Conservation (phyloP, 2,113 vertebrate species). For the Strix aluco region DNA sequence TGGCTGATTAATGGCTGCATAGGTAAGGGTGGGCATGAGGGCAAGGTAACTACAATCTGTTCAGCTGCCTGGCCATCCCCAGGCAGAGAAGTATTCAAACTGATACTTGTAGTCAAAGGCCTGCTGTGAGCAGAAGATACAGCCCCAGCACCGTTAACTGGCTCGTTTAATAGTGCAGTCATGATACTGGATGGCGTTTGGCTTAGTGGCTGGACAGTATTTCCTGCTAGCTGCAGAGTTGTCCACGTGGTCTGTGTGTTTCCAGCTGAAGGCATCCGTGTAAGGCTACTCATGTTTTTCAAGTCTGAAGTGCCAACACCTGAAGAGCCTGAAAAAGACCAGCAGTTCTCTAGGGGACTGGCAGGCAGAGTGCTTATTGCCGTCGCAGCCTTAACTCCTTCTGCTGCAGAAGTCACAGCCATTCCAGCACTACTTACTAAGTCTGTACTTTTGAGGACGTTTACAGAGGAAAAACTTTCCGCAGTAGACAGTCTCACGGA, state of each 20-base stretch:
- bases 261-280: conserved; percentile 78
- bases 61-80: conserved; percentile 75
- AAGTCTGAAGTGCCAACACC: conserved; percentile 75
- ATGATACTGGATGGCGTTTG: conserved; percentile 77
- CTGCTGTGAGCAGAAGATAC: conserved; percentile 47
- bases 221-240: conserved; percentile 92
- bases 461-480: conserved; percentile 33
- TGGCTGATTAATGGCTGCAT: conserved; percentile 81
- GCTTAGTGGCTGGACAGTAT: conserved; percentile 92
- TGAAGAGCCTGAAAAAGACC: conserved; percentile 74
- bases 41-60: conserved; percentile 75
- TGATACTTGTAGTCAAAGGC: conserved; percentile 54
- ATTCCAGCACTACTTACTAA: neutral
- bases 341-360: conserved; percentile 69
- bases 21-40: conserved; percentile 80
- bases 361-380: conserved; percentile 62
- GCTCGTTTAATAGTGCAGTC: conserved; percentile 70
- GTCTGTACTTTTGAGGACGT: conserved; percentile 23
- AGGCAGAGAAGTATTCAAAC: conserved; percentile 68
- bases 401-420: neutral
- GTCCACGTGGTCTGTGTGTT: conserved; percentile 98
- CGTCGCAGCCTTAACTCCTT: conserved; percentile 60
- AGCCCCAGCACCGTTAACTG: conserved; percentile 8
- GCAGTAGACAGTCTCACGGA: conserved; percentile 5
- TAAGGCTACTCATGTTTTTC: conserved; percentile 76